Conservation (phyloP, 2,888 invertebrate genomes). For the Metalampra italica region DNA sequence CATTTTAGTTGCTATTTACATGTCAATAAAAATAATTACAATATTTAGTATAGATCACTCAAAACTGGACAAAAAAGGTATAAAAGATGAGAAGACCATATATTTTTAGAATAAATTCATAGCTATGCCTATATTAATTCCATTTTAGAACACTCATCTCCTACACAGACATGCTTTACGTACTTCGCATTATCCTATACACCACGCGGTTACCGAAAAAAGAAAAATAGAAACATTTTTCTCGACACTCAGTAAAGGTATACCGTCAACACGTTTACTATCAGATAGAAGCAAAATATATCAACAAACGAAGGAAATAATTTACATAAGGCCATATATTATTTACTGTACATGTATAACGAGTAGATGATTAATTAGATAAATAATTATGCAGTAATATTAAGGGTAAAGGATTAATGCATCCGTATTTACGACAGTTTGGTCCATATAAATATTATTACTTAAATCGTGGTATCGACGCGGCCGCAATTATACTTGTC, state of each 20-base stretch:
- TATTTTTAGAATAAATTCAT: conserved; percentile 35
- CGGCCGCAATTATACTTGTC: conserved; percentile 10
- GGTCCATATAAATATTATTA: conserved; percentile 77
- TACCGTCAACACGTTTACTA: conserved; percentile 47
- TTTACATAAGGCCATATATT: conserved; percentile 76
- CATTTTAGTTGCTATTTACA: conserved; percentile 55
- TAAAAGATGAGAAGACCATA: conserved; percentile 52
- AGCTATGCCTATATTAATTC: conserved; percentile 55
- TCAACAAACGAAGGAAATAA: conserved; percentile 64
- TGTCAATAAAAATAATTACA: conserved; percentile 48
- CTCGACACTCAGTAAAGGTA: conserved; percentile 34
- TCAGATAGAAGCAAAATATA: conserved; percentile 60
- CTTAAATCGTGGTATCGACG: conserved; percentile 45
- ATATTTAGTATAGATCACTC: conserved; percentile 38
- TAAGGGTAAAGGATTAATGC: conserved; percentile 71
- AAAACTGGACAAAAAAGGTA: conserved; percentile 53
- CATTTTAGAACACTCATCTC: conserved; percentile 64
- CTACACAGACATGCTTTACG: conserved; percentile 57
- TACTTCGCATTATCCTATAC: conserved; percentile 51
- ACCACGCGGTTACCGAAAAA: conserved; percentile 52
- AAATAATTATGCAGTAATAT: conserved; percentile 72
- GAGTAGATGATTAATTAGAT: conserved; percentile 73
- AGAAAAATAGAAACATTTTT: conserved; percentile 32
- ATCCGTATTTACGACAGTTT: conserved; percentile 76
- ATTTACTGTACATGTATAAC: conserved; percentile 75